Base-by-base conservation (phyloP, 2,888 invertebrate genomes). In the Empis livida region DNA sequence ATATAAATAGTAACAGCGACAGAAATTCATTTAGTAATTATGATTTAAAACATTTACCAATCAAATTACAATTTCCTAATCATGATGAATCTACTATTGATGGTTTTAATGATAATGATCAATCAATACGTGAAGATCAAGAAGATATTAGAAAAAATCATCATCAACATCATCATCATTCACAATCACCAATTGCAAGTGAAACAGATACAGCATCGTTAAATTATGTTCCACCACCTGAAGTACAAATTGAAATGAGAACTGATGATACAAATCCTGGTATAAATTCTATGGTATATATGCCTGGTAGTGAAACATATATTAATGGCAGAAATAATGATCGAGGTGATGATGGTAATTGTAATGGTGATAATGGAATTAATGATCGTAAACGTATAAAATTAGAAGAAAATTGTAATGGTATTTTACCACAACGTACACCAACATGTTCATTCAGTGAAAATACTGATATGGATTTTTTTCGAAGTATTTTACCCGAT, bases 401-500 rank as follows among this genome's bases (percentile, higher is more conserved):
- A 46, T 38, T 49, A 13, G 49, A 49, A 27, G 23, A 27, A 27
- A 27, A 27, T 27, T 27, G 5, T 8, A 27, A 27, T 27, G 8
- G 23, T 27, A 8, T 27, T 27, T 27, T 27, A 27, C 23, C 23
- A 27, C 8, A 27, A 8, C 23, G 23, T 8, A 5, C 23, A 27
- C 5, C 23, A 27, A 27, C 16, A 40, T n/a, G n/a, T n/a, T n/a
- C n/a, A n/a, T 27, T 8, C 9, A 27, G 8, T 5, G 65, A 65
- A 47, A 55, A 62, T 49, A 54, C 64, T 16, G 65, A 67, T 50
- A 63, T 65, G 61, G 70, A 71, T 48, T 75, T 75, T 59, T 74
- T 75, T 43, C 70, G 67, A 54, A 74, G 75, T 59, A 67, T 75
- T 44, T 53, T 75, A 37, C 74, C 75, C 10, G 75, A 75, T 55